Percentiles rank a stretch among this genome's conserved stretches.
phyloP scores from a whole-genome alignment of 2,888 invertebrate species.

The Euzophera pinguis region DNA sequence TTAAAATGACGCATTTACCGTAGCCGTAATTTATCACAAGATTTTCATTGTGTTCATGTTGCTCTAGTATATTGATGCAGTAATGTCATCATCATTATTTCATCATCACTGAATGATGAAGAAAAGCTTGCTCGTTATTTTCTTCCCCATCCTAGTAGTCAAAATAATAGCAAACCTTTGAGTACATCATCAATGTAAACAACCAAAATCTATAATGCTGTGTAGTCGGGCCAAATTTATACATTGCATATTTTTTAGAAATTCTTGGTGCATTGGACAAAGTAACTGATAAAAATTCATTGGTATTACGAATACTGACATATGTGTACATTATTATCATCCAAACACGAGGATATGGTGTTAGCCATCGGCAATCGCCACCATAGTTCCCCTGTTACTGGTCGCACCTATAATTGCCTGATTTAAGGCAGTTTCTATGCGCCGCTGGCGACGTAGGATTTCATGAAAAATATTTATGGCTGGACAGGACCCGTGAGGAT shows the following conservation, averaged over 20 bases:
- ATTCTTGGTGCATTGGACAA: too few species aligned
- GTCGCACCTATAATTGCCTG: slow-evolving; percentile 76
- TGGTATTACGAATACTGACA: not conserved
- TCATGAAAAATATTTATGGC: slow-evolving; percentile 77
- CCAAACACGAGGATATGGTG: not conserved
- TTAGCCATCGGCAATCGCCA: slow-evolving; percentile 16
- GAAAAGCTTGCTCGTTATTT: too few species aligned
- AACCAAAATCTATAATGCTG: too few species aligned
- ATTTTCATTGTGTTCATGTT: slow-evolving; percentile 43
- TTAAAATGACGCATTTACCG: slow-evolving; percentile 65
- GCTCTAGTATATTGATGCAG: slow-evolving; percentile 35
- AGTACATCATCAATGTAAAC: not conserved
- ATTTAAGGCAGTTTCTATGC: slow-evolving; percentile 76
- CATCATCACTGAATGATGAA: too few species aligned
- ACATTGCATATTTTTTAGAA: too few species aligned
- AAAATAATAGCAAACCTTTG: not conserved
- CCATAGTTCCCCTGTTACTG: slow-evolving; percentile 68
- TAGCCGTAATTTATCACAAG: slow-evolving; percentile 48
- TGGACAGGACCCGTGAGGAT: slow-evolving; percentile 58
- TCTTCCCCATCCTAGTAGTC: too few species aligned
- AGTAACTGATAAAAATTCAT: too few species aligned
- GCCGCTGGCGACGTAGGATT: slow-evolving; percentile 58
- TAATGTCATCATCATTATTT: too few species aligned
- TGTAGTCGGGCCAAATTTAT: too few species aligned
- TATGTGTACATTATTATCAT: not conserved